Evolutionary conservation across 1,140 invertebrate species (phyloP), one percentile per base, ranked within the genome.

Genomic region (Lasioglossum albipes): DNA sequence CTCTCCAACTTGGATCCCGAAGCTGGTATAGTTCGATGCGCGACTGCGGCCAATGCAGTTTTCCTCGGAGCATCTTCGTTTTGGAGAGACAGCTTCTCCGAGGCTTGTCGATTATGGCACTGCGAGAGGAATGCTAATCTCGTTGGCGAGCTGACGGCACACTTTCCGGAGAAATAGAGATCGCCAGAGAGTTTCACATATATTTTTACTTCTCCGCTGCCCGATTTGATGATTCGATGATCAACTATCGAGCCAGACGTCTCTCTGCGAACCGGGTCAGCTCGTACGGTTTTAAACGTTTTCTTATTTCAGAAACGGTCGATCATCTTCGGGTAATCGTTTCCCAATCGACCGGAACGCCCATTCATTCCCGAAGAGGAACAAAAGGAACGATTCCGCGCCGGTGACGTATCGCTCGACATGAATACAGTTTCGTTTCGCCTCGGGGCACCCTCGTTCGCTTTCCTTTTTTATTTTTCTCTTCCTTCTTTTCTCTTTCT

Each of bases 291-390:
- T 59, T 27, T 27, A 31, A 69, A 31, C n/a, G 36, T 3, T 57
- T 67, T 42, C 45, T 57, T 41, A 41, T 16, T 18, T 45, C 2
- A 54, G n/a, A 36, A 68, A 16, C 22, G 22, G 20, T 75, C 74
- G 4, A 68, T 75, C 74, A 75, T 68, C 52, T 41, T 49, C 12
- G 27, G 22, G n/a, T 67, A 68, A 75, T 75, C 27, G 64, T 27
- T 69, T 59, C 36, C 66, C 75, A 31, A 69, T 69, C 52, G 75
- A 69, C 31, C 20, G 22, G 54, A 59, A 31, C 22, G 22, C 10
- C 41, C 65, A 45, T 57, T 18, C 49, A 42, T 45, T 45, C 22
- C 10, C 20, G 12, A 10, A 16, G 45, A 31, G 13, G 18, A 66
- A 69, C 18, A 69, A 12, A 41, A 16, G 13, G 49, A 75, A 54